Percentiles rank a stretch among this genome's conserved stretches.
phyloP scores from a whole-genome alignment of 2,797 vertebrate genomes.

The Synanceia verrucosa region DNA sequence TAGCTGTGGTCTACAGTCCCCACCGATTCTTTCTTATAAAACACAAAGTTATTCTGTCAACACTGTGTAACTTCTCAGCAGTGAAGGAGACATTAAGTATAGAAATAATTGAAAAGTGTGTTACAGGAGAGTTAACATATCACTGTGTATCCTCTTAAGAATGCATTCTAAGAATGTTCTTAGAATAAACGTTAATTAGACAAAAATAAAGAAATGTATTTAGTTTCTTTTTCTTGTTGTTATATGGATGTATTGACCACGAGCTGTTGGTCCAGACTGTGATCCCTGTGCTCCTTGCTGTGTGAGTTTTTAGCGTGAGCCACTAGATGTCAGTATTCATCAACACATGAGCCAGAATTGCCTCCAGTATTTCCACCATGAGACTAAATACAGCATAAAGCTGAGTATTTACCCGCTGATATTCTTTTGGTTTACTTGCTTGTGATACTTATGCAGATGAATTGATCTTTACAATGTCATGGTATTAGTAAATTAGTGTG shows the following conservation, averaged over 20 bases:
- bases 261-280: slow-evolving; percentile 32
- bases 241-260: slow-evolving; percentile 3
- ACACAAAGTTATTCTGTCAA: slow-evolving; percentile 6
- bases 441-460: not conserved
- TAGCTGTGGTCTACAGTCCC: not conserved
- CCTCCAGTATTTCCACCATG: not conserved
- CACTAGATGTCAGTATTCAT: slow-evolving; percentile 79
- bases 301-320: not conserved
- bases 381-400: not conserved
- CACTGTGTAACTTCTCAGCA: not conserved
- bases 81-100: not conserved
- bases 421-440: not conserved
- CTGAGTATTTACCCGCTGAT: not conserved
- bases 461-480: not conserved
- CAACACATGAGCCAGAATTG: slow-evolving; percentile 41
- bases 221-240: not conserved
- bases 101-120: not conserved
- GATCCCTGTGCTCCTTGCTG: not conserved
- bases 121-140: not conserved
- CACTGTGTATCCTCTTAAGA: not conserved
- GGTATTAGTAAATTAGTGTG: not conserved
- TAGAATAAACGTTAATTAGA: not conserved
- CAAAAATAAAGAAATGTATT: not conserved
- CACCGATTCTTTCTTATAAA: not conserved
- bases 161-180: not conserved